These are phyloP conservation scores for Morinoia aosen DNA, from an alignment of 2,888 invertebrate species.

Conservation along the genomic window DNA sequence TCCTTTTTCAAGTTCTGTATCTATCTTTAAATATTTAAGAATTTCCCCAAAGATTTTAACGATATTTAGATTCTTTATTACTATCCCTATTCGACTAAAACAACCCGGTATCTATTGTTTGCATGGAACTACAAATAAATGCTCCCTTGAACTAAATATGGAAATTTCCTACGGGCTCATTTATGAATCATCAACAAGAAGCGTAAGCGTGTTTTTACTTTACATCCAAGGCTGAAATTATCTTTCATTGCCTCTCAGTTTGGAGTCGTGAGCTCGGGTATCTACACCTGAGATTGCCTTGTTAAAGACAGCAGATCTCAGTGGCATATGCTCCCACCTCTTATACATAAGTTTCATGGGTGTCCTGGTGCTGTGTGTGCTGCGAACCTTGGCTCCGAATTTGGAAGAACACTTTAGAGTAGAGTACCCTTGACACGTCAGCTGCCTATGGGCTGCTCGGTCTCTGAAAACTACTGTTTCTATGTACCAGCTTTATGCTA, in stretches of 20 bases:
- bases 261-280: neutral
- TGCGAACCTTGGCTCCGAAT: neutral
- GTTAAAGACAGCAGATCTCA: neutral
- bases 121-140: neutral
- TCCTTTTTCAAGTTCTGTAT: too few relatives aligned
- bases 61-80: neutral
- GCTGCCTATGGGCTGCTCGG: neutral
- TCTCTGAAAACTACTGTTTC: neutral
- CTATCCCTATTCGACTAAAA: neutral
- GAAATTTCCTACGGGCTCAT: neutral
- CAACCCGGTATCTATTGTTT: neutral
- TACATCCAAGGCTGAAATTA: neutral
- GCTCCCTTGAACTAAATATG: neutral
- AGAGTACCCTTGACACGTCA: conserved; percentile 34
- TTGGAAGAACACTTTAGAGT: neutral
- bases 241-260: neutral
- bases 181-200: neutral
- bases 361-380: neutral
- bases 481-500: neutral
- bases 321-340: neutral
- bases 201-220: neutral
- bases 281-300: conserved; percentile 7
- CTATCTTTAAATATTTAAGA: too few relatives aligned
- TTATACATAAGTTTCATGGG: neutral
- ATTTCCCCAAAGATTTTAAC: neutral